Evolutionary conservation across 1,140 invertebrate species (phyloP).

Genomic region (Choristoneura fumiferana): DNA sequence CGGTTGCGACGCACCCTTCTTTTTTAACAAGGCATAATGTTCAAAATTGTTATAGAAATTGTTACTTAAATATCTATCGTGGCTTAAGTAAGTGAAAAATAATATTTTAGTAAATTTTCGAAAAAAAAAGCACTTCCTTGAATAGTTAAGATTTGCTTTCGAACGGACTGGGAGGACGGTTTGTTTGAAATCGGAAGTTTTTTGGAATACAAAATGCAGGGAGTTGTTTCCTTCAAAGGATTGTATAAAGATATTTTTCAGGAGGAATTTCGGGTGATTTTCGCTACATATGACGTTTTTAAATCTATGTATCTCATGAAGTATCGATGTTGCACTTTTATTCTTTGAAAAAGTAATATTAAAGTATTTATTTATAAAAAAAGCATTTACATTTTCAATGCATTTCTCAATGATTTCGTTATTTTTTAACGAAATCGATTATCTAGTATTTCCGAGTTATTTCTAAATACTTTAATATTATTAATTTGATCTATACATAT

Average conservation of each 20-base stretch:
- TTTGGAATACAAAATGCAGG: not conserved
- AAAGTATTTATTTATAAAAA: constrained; percentile 9
- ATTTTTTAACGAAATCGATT: not conserved
- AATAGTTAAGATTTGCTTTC: not conserved
- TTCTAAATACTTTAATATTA: constrained; percentile 16
- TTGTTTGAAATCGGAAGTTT: not conserved
- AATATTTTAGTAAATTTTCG: not conserved
- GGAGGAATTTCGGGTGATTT: not conserved
- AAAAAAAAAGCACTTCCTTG: not conserved
- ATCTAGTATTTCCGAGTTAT: not conserved
- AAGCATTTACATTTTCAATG: constrained; percentile 1
- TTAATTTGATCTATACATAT: constrained; percentile 18
- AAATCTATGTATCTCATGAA: constrained; percentile 6
- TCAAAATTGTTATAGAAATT: constrained; percentile 15
- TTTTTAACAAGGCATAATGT: constrained; percentile 9
- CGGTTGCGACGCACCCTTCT: not conserved
- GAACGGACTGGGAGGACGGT: not conserved
- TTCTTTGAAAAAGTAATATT: constrained; percentile 10
- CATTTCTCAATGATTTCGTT: not conserved
- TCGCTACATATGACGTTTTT: constrained; percentile 2
- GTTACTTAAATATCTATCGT: constrained; percentile 16
- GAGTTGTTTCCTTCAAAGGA: not conserved
- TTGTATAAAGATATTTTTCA: constrained; percentile 14
- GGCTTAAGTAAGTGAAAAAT: constrained; percentile 12
- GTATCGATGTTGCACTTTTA: constrained; percentile 18